Conservation (phyloP, 2,888 invertebrate genomes). For the Quadroppia sp. region DNA sequence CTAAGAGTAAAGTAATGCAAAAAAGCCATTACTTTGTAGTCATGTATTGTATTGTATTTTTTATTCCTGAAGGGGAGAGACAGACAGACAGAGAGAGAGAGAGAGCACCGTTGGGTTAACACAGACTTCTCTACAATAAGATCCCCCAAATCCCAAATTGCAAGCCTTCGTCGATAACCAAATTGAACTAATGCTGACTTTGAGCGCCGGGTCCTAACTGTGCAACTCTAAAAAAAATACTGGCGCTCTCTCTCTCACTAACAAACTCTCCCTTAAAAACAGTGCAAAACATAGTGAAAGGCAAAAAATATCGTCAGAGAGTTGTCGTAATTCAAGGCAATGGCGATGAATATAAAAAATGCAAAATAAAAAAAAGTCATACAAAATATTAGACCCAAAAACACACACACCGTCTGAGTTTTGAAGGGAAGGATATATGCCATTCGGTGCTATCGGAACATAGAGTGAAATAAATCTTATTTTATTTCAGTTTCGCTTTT, state of each 20-base stretch:
- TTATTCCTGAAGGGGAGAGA: background rate
- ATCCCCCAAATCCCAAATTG: slow-evolving; percentile 21
- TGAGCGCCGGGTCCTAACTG: background rate
- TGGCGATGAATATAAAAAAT: slow-evolving; percentile 30
- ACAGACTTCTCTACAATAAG: background rate
- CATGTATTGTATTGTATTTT: slow-evolving; percentile 4
- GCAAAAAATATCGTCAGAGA: background rate
- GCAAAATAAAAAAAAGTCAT: too few species aligned
- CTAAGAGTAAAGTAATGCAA: slow-evolving; percentile 6
- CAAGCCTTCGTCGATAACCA: slow-evolving; percentile 27
- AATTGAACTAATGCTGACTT: slow-evolving; percentile 23
- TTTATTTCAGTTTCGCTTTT: too few species aligned
- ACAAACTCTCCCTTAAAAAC: slow-evolving; percentile 18
- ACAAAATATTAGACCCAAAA: background rate
- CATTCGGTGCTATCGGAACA: too few species aligned
- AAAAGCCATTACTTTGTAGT: slow-evolving; percentile 12
- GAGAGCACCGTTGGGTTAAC: too few species aligned
- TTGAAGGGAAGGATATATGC: background rate
- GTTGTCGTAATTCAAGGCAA: too few species aligned
- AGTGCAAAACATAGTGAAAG: background rate
- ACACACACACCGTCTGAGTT: background rate
- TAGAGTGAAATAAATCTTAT: too few species aligned
- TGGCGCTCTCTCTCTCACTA: slow-evolving; percentile 6
- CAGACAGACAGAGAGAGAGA: background rate
- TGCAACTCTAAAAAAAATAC: background rate